Evolutionary conservation across 2,113 vertebrate genomes (phyloP).

Genomic region (Chloebia gouldiae): DNA sequence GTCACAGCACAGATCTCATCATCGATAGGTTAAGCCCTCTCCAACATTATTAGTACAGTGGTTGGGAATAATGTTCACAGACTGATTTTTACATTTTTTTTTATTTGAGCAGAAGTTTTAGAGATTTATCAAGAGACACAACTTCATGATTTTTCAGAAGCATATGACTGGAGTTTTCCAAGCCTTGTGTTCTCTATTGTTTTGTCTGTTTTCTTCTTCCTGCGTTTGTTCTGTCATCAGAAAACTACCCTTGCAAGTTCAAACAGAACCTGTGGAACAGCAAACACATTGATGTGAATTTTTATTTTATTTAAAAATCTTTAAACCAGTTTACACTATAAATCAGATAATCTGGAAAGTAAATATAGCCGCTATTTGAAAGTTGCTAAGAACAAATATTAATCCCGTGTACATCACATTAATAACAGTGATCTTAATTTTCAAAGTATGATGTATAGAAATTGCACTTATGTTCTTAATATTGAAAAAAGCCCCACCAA

Average conservation of each 20-base stretch:
- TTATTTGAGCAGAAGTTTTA: neutral
- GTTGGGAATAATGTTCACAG: neutral
- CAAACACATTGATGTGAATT: neutral
- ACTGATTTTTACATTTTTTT: neutral
- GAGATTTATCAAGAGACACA: neutral
- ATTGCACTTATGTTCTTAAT: neutral
- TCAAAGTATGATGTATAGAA: neutral
- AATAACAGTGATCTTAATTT: neutral
- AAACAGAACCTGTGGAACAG: conserved; percentile 84
- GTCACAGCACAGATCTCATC: neutral
- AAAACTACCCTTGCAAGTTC: conserved; percentile 88
- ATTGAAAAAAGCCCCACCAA: conserved; percentile 6
- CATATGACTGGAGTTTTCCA: neutral
- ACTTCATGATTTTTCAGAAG: neutral
- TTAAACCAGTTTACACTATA: neutral
- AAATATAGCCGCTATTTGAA: neutral
- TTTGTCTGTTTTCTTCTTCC: neutral
- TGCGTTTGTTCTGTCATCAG: conserved; percentile 55
- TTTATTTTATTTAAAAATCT: neutral
- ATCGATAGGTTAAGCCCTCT: neutral
- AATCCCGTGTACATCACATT: neutral
- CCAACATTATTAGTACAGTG: neutral
- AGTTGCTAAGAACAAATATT: neutral
- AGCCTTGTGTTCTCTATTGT: neutral
- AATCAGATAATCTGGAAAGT: neutral